Percentiles rank a stretch among this genome's conserved stretches.
phyloP scores from a whole-genome alignment of 2,888 invertebrate species.

The Drosophila borborema region DNA sequence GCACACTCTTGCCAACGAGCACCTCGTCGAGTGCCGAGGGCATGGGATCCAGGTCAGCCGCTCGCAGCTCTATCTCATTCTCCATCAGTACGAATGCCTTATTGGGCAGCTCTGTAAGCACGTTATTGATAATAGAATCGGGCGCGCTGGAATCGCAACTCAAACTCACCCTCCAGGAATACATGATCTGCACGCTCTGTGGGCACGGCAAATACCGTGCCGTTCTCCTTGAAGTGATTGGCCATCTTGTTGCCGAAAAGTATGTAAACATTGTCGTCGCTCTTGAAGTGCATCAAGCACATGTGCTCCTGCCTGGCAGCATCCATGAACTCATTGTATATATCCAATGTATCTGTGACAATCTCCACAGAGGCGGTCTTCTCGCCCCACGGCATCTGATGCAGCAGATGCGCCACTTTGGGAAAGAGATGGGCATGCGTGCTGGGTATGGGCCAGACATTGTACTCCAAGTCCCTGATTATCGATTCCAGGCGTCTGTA shows the following conservation, averaged over 20 bases:
- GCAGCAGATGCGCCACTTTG: conserved; percentile 83
- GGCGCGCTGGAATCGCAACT: neutral
- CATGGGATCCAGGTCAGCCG: conserved; percentile 78
- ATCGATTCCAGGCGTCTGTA: conserved; percentile 77
- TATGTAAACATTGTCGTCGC: conserved; percentile 83
- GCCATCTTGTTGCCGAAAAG: conserved; percentile 83
- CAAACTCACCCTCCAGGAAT: conserved; percentile 77
- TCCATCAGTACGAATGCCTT: conserved; percentile 83
- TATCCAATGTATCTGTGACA: conserved; percentile 79
- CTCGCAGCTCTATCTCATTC: conserved; percentile 81
- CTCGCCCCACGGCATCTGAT: conserved; percentile 85
- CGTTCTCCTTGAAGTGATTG: conserved; percentile 82
- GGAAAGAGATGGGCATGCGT: conserved; percentile 79
- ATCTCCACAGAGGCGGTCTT: conserved; percentile 85
- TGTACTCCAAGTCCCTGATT: conserved; percentile 83
- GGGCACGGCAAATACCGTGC: conserved; percentile 83
- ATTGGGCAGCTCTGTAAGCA: conserved; percentile 82
- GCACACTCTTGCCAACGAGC: conserved; percentile 79
- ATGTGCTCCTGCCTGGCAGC: conserved; percentile 83
- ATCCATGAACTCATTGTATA: conserved; percentile 84
- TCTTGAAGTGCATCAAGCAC: conserved; percentile 84
- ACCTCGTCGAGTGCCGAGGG: conserved; percentile 75
- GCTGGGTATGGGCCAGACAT: conserved; percentile 84
- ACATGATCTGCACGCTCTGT: conserved; percentile 78
- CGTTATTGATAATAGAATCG: neutral